A percentile compares a stretch with the other conserved stretches of the same genome.
Conservation (phyloP, 2,113 vertebrate genomes). For the Salvelinus sp. region DNA sequence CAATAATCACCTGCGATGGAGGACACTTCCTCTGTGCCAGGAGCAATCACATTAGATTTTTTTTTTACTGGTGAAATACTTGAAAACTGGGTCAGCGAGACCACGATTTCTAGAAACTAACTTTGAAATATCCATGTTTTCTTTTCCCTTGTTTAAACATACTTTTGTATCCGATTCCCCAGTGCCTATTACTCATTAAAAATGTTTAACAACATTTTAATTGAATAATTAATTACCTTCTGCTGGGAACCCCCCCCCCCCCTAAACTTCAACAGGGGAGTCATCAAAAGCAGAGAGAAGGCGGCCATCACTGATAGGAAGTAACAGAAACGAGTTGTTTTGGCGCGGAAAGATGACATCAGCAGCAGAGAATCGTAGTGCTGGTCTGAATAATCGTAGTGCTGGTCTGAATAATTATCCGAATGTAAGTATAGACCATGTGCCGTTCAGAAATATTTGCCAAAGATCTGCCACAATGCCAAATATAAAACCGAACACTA, state of each 20-base stretch:
- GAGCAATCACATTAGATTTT: conserved; percentile 63
- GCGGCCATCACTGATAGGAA: conserved; percentile 45
- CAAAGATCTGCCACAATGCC: background rate
- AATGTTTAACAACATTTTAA: conserved; percentile 88
- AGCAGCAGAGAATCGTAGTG: conserved; percentile 46
- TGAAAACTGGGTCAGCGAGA: conserved; percentile 74
- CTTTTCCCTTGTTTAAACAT: conserved; percentile 76
- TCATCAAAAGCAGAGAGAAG: conserved; percentile 65
- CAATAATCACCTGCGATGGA: conserved; percentile 78
- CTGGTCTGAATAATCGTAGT: too few species aligned
- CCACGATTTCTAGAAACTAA: conserved; percentile 68
- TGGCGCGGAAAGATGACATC: conserved; percentile 68
- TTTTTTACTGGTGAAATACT: conserved; percentile 66
- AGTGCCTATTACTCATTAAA: conserved; percentile 82
- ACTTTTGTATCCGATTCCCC: conserved; percentile 77
- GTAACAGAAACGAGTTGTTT: conserved; percentile 30
- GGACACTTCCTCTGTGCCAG: conserved; percentile 68
- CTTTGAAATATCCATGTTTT: conserved; percentile 72
- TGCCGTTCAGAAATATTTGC: background rate
- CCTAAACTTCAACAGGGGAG: conserved; percentile 81
- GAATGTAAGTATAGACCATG: background rate
- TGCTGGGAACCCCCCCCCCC: conserved; percentile 67
- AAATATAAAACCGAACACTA: background rate
- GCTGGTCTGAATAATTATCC: background rate
- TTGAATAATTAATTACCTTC: conserved; percentile 88